phyloP scores from a whole-genome alignment of 2,113 vertebrate species.

The Clinocottus analis region DNA sequence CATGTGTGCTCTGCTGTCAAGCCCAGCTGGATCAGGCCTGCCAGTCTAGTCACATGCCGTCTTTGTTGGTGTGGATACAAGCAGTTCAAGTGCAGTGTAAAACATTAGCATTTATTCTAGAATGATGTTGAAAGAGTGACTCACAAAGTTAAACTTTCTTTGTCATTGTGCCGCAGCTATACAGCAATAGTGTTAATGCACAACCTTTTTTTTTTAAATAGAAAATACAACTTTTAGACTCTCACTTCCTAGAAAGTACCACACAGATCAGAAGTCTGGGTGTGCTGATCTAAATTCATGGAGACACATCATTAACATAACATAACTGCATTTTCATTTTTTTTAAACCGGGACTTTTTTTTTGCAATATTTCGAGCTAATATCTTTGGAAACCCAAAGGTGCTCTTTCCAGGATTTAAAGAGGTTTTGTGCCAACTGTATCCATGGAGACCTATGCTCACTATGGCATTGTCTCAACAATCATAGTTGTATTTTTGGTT shows the following conservation, averaged over 20 bases:
- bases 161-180: not conserved
- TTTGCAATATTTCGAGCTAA: not conserved
- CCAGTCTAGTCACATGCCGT: conserved; percentile 65
- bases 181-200: not conserved
- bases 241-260: not conserved
- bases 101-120: conserved; percentile 7
- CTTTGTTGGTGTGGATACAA: conserved; percentile 71
- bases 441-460: not conserved
- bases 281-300: not conserved
- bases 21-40: conserved; percentile 78
- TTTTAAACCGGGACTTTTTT: too few species aligned
- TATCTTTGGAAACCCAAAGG: not conserved
- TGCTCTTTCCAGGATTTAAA: too few species aligned
- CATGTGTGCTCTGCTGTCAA: conserved; percentile 78
- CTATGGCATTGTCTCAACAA: not conserved
- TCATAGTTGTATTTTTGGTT: too few species aligned
- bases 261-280: too few species aligned
- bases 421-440: not conserved
- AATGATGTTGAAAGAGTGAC: conserved; percentile 1
- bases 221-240: not conserved
- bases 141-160: not conserved
- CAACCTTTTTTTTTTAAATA: not conserved
- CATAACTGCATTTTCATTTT: not conserved
- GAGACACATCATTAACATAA: not conserved
- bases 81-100: conserved; percentile 15